Base-by-base conservation (phyloP, 2,797 vertebrate species). In the Neosalanx taihuensis region DNA sequence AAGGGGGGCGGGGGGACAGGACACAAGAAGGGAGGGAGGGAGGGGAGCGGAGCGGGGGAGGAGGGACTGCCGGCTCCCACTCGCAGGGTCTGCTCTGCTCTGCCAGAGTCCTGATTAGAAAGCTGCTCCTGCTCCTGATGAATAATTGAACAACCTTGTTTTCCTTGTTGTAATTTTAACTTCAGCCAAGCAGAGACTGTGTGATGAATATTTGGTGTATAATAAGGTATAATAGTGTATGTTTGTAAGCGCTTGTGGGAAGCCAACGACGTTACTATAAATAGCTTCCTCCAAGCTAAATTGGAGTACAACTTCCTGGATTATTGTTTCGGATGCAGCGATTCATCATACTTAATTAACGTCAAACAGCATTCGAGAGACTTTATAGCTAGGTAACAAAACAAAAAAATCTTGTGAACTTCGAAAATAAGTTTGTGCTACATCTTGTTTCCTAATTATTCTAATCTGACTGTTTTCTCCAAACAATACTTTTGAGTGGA, bases 131-230 rank as follows among this genome's bases (percentile, higher is more conserved):
- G 58, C 78, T 82, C 66, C 81, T 77, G 59, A 79, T 89, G 76
- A 81, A 88, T 88, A 73, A 87, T 84, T 87, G 72, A 88, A 76
- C 64, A 69, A 83, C 57, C 80, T 71, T 72, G 70, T 82, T 85
- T 86, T 69, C 70, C 72, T 17, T 74, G 78, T 59, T 80, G 72
- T 79, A 76, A 77, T 82, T 85, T 82, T 77, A 77, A 85, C 79
- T 76, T 73, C 70, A 67, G 77, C 72, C 71, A n/a, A 29, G 4
- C 67, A 33, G 12, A 64, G 63, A 20, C 35, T 71, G 71, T 65
- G 71, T 74, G 71, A 17, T 64, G 18, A 26, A 33, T 58, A 57
- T 68, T 18, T 64, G 7, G 35, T 41, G 17, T 57, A 57, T 41
- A 41, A 41, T 41, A 41, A 12, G 37, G 37, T 41, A 41, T 41